Evolutionary conservation across 2,797 vertebrate genomes (phyloP).

Genomic region (Sphaeramia orbicularis): DNA sequence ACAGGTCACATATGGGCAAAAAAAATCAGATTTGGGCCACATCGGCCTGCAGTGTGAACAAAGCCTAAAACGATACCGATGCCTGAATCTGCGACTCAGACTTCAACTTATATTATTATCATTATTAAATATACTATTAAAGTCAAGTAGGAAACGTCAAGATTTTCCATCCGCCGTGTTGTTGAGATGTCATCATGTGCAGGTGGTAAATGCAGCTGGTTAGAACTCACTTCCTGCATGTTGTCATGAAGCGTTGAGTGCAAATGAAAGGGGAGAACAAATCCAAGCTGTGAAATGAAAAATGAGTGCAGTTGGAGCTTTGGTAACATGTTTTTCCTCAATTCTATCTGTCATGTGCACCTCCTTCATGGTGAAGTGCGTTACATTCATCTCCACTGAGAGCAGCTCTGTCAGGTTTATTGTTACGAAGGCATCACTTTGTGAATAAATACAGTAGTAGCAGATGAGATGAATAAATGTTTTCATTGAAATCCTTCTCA

Average conservation of each 20-base stretch:
- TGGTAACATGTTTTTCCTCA: background rate
- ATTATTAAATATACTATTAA: constrained; percentile 14
- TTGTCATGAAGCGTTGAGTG: background rate
- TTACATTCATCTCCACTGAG: background rate
- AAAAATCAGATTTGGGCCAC: no score
- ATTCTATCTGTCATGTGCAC: background rate
- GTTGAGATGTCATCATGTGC: constrained; percentile 3
- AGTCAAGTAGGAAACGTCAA: constrained; percentile 6
- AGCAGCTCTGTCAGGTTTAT: background rate
- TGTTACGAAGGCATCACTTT: constrained; percentile 8
- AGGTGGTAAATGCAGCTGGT: constrained; percentile 3
- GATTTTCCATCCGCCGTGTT: constrained; percentile 1
- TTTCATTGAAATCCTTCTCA: background rate
- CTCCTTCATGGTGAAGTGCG: background rate
- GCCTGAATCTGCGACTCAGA: background rate
- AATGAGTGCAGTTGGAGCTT: background rate
- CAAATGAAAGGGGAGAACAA: background rate
- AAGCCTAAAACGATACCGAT: no score
- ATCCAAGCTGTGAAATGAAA: background rate
- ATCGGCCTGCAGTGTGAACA: no score
- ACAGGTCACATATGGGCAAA: no score
- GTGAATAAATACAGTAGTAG: background rate
- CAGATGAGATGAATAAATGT: background rate
- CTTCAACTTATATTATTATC: background rate
- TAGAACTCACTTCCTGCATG: background rate